Evolutionary conservation across 2,888 invertebrate species (phyloP).

Genomic region (Brachyopa scutellaris): DNA sequence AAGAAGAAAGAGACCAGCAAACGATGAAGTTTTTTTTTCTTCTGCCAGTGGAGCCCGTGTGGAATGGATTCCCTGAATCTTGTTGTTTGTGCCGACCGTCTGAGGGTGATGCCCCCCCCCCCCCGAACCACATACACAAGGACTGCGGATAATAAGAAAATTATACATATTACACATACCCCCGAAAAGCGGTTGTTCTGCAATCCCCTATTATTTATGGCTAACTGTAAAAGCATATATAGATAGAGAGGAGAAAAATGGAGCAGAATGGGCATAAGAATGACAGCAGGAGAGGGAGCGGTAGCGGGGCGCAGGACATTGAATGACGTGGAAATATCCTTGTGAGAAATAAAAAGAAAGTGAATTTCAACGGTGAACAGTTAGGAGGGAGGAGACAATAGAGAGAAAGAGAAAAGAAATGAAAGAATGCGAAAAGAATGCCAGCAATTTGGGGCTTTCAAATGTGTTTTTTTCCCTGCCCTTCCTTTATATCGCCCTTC

Average conservation of each 20-base stretch:
- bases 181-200: constrained; percentile 66
- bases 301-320: neutral
- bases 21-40: constrained; percentile 26
- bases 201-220: constrained; percentile 71
- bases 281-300: neutral
- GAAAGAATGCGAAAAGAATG: constrained; percentile 68
- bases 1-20: constrained; percentile 35
- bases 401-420: constrained; percentile 24
- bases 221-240: constrained; percentile 63
- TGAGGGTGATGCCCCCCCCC: constrained; percentile 30
- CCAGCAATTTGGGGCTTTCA: constrained; percentile 66
- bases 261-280: constrained; percentile 16
- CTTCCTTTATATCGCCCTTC: constrained; percentile 54
- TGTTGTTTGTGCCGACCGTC: constrained; percentile 27
- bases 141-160: constrained; percentile 72
- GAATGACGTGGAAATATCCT: constrained; percentile 66
- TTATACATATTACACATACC: constrained; percentile 70
- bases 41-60: constrained; percentile 17
- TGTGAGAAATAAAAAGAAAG: constrained; percentile 65
- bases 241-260: constrained; percentile 27
- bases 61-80: constrained; percentile 38
- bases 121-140: constrained; percentile 53
- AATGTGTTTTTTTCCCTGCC: constrained; percentile 60
- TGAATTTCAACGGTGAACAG: constrained; percentile 47
- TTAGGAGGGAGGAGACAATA: neutral